phyloP scores from a whole-genome alignment of 2,797 vertebrate genomes.

The Mormyrus hasselquistii region DNA sequence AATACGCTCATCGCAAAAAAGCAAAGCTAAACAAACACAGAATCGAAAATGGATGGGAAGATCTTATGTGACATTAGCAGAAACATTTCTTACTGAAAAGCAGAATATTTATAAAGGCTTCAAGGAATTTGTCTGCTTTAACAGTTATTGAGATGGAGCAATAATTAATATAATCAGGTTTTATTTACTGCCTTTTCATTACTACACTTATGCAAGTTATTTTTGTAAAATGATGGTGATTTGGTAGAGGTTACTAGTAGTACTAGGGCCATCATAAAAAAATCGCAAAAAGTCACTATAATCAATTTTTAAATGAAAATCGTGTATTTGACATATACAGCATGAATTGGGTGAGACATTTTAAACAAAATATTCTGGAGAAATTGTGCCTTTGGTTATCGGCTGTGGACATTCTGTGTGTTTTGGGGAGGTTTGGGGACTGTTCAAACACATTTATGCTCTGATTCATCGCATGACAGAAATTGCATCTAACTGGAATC shows the following conservation, averaged over 20 bases:
- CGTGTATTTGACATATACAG: background rate
- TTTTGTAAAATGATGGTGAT: background rate
- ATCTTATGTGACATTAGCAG: background rate
- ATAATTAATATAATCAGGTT: background rate
- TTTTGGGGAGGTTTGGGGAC: background rate
- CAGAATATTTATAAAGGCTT: background rate
- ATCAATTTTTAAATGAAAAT: background rate
- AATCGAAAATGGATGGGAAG: background rate
- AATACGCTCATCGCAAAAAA: background rate
- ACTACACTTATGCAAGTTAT: background rate
- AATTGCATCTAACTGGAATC: background rate
- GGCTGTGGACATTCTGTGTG: background rate
- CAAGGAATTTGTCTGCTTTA: background rate
- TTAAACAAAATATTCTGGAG: background rate
- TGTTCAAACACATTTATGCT: background rate
- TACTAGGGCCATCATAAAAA: background rate
- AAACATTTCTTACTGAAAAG: background rate
- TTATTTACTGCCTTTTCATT: background rate
- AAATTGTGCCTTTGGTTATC: background rate
- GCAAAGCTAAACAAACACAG: background rate
- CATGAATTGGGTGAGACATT: background rate
- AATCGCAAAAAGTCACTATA: background rate
- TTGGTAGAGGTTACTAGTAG: background rate
- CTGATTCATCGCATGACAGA: background rate
- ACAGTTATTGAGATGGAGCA: background rate